Conservation (phyloP, 2,113 vertebrate genomes). For the Nesoenas mayeri region DNA sequence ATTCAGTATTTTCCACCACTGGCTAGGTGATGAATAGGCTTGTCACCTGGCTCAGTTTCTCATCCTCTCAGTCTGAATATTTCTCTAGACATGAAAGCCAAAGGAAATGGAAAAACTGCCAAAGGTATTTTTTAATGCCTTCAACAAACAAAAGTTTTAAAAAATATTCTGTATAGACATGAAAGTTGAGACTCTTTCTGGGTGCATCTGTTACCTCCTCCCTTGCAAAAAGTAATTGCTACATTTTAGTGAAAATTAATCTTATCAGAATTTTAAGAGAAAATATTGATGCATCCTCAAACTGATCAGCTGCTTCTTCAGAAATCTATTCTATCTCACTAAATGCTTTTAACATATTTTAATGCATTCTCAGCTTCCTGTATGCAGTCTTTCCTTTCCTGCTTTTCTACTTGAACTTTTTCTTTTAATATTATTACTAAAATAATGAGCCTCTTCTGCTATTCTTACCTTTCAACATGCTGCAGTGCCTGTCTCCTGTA, state of each 20-base stretch:
- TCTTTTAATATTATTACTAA: neutral
- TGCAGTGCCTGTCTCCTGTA: neutral
- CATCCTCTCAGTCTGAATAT: neutral
- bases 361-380: neutral
- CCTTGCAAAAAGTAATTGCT: neutral
- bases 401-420: neutral
- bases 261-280: conserved; percentile 36
- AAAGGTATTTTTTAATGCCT: conserved; percentile 17
- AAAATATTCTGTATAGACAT: neutral
- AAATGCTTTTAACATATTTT: neutral
- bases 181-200: conserved; percentile 14
- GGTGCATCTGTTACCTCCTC: neutral
- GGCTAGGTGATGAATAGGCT: conserved; percentile 52
- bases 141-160: conserved; percentile 42
- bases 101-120: conserved; percentile 49
- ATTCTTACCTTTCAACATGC: neutral
- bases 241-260: conserved; percentile 16
- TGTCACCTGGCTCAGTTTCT: conserved; percentile 50
- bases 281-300: conserved; percentile 25
- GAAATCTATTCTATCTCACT: neutral
- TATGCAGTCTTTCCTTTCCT: neutral
- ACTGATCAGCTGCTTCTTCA: neutral
- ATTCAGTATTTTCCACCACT: conserved; percentile 61
- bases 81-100: conserved; percentile 36
- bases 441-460: neutral